Base-by-base conservation (phyloP, 1,140 invertebrate species). In the Phymastichus coffea region DNA sequence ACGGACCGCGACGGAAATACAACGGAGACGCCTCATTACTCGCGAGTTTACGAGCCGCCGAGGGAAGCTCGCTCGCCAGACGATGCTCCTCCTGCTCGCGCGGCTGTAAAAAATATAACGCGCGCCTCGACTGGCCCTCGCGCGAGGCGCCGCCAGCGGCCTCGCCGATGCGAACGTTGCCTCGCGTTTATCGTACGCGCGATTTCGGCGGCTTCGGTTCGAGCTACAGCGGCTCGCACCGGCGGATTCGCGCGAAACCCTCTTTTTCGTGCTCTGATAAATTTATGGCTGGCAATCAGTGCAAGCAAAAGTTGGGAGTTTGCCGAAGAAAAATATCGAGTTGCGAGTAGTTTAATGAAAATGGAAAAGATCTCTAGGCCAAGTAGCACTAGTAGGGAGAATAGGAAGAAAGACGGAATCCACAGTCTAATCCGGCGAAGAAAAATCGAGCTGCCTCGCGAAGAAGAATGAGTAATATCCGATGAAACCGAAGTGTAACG, bases 31-130 rank as follows among this genome's bases (percentile, higher is more conserved):
- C n/a, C 51, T 53, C 51, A 41, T 53, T 53, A 40, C 28, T 52
- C 57, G 33, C 20, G 57, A 64, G 49, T 69, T 71, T 69, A 71
- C 60, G 67, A 67, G 54, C 54, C 69, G 56, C 63, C 53, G 52
- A 67, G 67, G 69, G 67, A 71, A 69, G 67, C 69, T 60, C 57
- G 41, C 49, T 52, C 63, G 43, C 40, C 38, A 40, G 47, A 56
- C 28, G 52, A 62, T 52, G 63, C 63, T 51, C 43, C 8, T 22
- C 35, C 57, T 25, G 15, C 37, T 30, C 25, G 20, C 25, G 15
- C 4, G 14, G 14, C 49, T 37, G 61, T 70, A 68, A 65, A 68
- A 63, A 62, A 48, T n/a, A n/a, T n/a, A n/a, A n/a, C n/a, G n/a
- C n/a, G n/a, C n/a, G n/a, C n/a, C n/a, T n/a, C n/a, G n/a, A n/a